Evolutionary conservation across 2,797 vertebrate species (phyloP), one percentile per base, ranked within the genome.

Genomic region (Borostomias antarcticus): DNA sequence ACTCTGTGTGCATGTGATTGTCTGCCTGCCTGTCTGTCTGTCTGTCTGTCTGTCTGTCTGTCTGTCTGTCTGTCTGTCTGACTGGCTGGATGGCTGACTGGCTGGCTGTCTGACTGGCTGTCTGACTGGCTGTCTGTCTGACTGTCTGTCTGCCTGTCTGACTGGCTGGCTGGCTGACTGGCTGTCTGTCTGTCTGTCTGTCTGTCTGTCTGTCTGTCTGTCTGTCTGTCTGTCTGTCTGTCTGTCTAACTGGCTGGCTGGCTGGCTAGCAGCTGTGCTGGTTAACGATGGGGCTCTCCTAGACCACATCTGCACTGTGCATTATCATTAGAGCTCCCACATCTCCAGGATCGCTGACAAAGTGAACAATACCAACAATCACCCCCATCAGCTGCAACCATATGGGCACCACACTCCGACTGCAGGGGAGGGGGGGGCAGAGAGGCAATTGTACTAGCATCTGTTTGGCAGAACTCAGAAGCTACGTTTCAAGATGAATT

Each of bases 341-440:
- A 85, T 89, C 85, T 79, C 88, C 86, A 91, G 89, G 87, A 91
- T 89, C 82, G 90, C 91, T 92, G 91, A 93, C 92, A 92, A 93
- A 93, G 89, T 92, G 90, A 92, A 93, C 92, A 93, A 93, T 92
- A 90, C 90, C 86, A 88, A 91, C 89, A 90, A 92, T 92, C 88
- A 89, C 87, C 89, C 87, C 89, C 91, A 87, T 92, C 92, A 92
- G 91, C 91, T 89, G 85, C 69, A 78, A 85, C 91, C 92, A 93
- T 93, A 93, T 93, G 92, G 91, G 82, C 84, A 73, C 89, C 92
- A 91, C 90, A 70, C 73, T 79, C 72, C 77, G 63, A 81, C 70
- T 81, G 78, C 79, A 78, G 82, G 69, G 76, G 66, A 59, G 65
- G 66, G 58, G 26, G 37, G 70, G 66, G 75, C 64, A 68, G 64